phyloP scores from a whole-genome alignment of 2,113 vertebrate species.

The Stigmatopora nigra region DNA sequence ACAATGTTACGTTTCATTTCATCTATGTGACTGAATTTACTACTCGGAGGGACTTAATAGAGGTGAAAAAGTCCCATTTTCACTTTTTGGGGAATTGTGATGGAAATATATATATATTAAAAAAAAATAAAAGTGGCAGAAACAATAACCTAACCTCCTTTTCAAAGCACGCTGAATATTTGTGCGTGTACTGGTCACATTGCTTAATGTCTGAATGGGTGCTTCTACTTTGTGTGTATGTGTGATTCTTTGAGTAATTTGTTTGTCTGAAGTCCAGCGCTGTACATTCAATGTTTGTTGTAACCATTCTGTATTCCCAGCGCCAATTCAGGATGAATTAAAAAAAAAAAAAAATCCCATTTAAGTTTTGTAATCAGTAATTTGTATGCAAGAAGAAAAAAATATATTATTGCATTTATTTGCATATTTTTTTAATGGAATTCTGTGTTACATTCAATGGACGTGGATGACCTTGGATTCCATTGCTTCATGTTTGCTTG shows the following conservation, averaged over 20 bases:
- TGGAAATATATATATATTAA: constrained; percentile 26
- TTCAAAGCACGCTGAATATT: constrained; percentile 60
- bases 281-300: constrained; percentile 47
- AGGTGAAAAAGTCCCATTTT: constrained; percentile 41
- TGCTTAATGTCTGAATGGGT: constrained; percentile 32
- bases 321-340: constrained; percentile 46
- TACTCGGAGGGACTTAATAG: constrained; percentile 4
- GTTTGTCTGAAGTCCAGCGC: constrained; percentile 19
- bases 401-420: constrained; percentile 59
- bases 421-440: constrained; percentile 60
- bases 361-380: constrained; percentile 67
- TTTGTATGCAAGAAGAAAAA: constrained; percentile 57
- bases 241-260: constrained; percentile 31
- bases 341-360: constrained; percentile 52
- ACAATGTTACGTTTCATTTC: constrained; percentile 40
- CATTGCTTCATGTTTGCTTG: constrained; percentile 63
- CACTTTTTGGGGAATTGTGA: constrained; percentile 28
- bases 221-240: constrained; percentile 13
- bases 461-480: constrained; percentile 53
- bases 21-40: constrained; percentile 17
- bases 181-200: constrained; percentile 43
- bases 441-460: constrained; percentile 64
- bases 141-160: constrained; percentile 3
- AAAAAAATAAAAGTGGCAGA: constrained; percentile 13
- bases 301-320: constrained; percentile 46